Evolutionary conservation across 2,797 vertebrate genomes (phyloP), one percentile per base, ranked within the genome.

Genomic region (Trachops cirrhosus): DNA sequence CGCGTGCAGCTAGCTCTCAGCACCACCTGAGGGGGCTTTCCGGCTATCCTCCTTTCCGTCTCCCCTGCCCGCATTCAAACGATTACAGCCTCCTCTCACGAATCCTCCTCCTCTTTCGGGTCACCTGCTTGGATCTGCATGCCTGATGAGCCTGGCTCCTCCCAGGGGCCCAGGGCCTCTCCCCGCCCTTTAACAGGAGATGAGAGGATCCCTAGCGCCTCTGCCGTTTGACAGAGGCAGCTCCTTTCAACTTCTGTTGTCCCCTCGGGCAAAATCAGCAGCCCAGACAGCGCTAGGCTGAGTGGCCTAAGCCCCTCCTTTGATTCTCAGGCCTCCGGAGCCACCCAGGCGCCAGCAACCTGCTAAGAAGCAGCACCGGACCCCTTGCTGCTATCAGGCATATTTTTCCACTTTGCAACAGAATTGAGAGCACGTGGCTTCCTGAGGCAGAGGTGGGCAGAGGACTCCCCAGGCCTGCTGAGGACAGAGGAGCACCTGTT

Each of bases 291-390:
- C 77, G 44, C 97, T 98, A 97, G 97, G 97, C 97, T 96, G 64
- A 97, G 46, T 96, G 96, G 97, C 86, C 94, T 98, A 98, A 98
- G 97, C 96, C 97, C 96, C 96, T 94, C 93, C 97, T 98, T 98
- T 98, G 98, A 98, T 98, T 98, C 96, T 94, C 97, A 97, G 98
- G 97, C 96, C 97, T 98, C 97, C 92, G 97, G 98, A 98, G 96
- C 92, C 97, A 95, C 97, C 73, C 97, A 95, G 97, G 97, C 75
- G 46, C 97, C 98, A 98, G 97, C 78, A 98, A 92, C 96, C 96
- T 78, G 93, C 97, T 71, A 83, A 97, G 94, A 95, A 1, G 4
- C 59, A 96, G 97, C 91, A 94, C 96, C 97, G 97, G 98, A 98
- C 97, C 98, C 97, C 96, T 97, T 93, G 90, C 97, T 96, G 89